Base-by-base conservation (phyloP, 2,888 invertebrate genomes). In the Seira ritae region DNA sequence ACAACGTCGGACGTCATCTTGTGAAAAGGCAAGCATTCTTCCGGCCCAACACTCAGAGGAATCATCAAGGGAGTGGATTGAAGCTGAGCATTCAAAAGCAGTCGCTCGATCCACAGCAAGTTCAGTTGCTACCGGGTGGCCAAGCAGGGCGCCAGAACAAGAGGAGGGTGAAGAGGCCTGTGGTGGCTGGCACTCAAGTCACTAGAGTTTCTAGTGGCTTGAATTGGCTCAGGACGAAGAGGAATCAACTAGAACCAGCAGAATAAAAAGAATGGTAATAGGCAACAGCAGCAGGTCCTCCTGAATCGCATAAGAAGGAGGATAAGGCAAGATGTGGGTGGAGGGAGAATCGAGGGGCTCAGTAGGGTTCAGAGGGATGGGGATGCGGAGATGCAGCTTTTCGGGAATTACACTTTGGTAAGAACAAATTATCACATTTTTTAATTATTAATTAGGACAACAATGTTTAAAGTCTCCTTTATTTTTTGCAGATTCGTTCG, bases 391-490 rank as follows among this genome's bases (percentile, higher is more conserved):
- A 89, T 89, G 89, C 88, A 88, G 74, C 67, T 87, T 1, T 89
- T 88, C 81, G 88, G 88, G 6, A 89, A 89, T 75, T 89, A 89
- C 60, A 89, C 89, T 24, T 42, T 89, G 78, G 89, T 89, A 85
- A 84, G 20, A 42, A 19, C 17, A 10, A 17, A 20, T n/a, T 10
- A 42, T 42, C 10, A 17, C 1, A 8, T 10, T 42, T 69, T 17
- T 68, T 68, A 37, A 37, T 1, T 3, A 17, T 72, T 23, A 69
- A 17, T 67, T 73, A 6, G 50, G 15, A n/a, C 15, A 71, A 20
- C 31, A 37, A 37, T 46, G n/a, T 23, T 22, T 20, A 2, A 10
- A 66, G 23, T 20, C 8, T 66, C 20, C 24, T 19, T 46, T 67
- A n/a, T 60, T 70, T 75, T 46, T 76, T 46, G 12, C 46, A 89